These are phyloP conservation scores for Laupala kohalensis DNA, from an alignment of 1,140 invertebrate genomes.

Conservation along the genomic window DNA sequence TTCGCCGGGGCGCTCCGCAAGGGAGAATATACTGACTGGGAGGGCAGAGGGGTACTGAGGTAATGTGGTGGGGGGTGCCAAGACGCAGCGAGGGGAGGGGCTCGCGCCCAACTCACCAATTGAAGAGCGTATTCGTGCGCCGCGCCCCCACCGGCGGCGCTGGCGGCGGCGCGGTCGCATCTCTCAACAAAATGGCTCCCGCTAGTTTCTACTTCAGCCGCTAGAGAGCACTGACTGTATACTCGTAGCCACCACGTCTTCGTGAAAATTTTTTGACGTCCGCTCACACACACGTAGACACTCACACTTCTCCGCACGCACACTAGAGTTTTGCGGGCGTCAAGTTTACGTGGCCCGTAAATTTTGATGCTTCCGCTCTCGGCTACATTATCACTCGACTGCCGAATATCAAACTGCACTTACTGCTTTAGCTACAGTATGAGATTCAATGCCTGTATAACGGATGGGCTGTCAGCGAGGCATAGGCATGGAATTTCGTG, in stretches of 20 bases:
- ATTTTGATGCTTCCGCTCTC: neutral
- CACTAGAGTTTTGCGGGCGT: neutral
- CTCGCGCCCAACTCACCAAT: neutral
- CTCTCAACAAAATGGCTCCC: conserved; percentile 12
- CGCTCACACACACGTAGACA: neutral
- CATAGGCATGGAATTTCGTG: neutral
- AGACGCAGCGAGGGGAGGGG: neutral
- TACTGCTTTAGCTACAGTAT: neutral
- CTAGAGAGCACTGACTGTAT: conserved; percentile 1
- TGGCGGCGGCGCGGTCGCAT: conserved; percentile 5
- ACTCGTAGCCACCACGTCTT: neutral
- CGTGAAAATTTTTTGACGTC: neutral
- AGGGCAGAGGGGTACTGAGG: neutral
- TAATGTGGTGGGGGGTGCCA: neutral
- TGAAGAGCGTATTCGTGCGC: neutral
- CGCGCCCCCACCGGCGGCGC: conserved; percentile 7
- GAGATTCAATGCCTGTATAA: neutral
- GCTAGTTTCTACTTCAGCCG: neutral
- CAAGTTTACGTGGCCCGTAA: neutral
- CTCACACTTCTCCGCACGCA: neutral
- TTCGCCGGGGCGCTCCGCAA: neutral
- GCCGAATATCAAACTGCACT: neutral
- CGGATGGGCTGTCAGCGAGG: neutral
- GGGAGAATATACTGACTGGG: neutral
- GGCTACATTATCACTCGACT: neutral